Base-by-base conservation (phyloP, 2,113 vertebrate genomes). In the Aspidoscelis tigris region DNA sequence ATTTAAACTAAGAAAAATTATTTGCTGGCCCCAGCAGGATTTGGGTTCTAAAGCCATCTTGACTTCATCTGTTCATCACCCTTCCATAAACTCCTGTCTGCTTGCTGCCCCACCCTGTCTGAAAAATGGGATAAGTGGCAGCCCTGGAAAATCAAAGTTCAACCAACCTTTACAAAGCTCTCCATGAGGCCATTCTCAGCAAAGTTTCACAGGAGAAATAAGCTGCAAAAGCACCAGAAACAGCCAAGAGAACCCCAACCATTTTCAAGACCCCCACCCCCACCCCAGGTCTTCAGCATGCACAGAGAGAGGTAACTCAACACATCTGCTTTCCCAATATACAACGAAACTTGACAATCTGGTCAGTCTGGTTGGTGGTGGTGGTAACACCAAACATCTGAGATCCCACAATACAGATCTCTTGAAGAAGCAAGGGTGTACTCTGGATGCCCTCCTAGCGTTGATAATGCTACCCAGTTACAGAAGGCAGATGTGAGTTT, bases 71-170 rank as follows among this genome's bases (percentile, higher is more conserved):
- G 0, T 39, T 9, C 20, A 3, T 7, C 84, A 66, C 47, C 10
- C 0, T 26, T 84, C 68, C 70, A 84, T 41, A 10, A 22, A 55
- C 22, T 0, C 0, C 39, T 71, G n/a, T 0, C 43, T 0, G 0
- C 47, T 73, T 0, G 0, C 47, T 73, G 20, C 0, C 0, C 2
- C 18, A 86, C 3, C 50, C 77, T 47, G 0, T 0, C 66, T 68
- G 77, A 65, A 0, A 65, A 0, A 0, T 5, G 72, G 75, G 58
- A 82, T 72, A 55, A 0, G 50, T 75, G 5, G 1, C 88, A 91
- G 91, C 89, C 92, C 91, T 93, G 91, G 93, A 64, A 76, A 92
- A 92, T 92, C 90, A 85, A 12, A 12, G 5, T 0, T 0, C 68
- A 50, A 8, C 44, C 44, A 0, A 0, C 76, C 12, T 3, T 53